Conservation (phyloP, 2,888 invertebrate species). For the Philaethria dido region DNA sequence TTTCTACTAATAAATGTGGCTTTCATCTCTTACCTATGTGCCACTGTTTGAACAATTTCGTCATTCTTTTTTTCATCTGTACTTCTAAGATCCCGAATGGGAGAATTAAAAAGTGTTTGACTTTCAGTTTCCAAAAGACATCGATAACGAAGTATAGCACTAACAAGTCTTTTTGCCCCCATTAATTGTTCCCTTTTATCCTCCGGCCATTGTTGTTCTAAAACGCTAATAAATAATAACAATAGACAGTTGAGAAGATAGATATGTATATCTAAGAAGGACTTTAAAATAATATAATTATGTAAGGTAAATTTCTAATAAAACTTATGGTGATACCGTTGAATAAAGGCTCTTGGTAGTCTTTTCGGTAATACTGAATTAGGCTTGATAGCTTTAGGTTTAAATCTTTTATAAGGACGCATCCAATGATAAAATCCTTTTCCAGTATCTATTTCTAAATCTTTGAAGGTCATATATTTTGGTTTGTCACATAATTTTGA, state of each 20-base stretch:
- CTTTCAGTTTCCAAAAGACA: conserved; percentile 58
- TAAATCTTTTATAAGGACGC: conserved; percentile 70
- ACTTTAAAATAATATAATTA: neutral
- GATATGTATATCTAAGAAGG: neutral
- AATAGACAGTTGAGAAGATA: neutral
- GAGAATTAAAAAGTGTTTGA: conserved; percentile 58
- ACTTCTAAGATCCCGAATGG: conserved; percentile 59
- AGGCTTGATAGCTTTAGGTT: conserved; percentile 60
- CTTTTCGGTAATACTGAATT: conserved; percentile 60
- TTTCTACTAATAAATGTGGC: no score
- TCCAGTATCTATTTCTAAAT: conserved; percentile 63
- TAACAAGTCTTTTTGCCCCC: conserved; percentile 65
- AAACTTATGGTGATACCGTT: conserved; percentile 56
- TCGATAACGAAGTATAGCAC: conserved; percentile 68
- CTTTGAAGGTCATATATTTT: conserved; percentile 63
- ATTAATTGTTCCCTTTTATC: conserved; percentile 55
- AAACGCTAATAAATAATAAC: conserved; percentile 52
- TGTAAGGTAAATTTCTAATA: no score
- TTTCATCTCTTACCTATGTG: conserved; percentile 54
- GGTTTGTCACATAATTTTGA: conserved; percentile 67
- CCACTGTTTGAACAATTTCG: conserved; percentile 63
- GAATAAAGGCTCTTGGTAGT: conserved; percentile 66
- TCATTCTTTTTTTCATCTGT: conserved; percentile 61
- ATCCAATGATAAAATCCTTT: conserved; percentile 80
- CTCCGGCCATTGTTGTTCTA: conserved; percentile 71